A percentile compares a stretch with the other conserved stretches of the same genome.
Conservation (phyloP, 2,797 vertebrate species). For the Cirrhinus molitorella region DNA sequence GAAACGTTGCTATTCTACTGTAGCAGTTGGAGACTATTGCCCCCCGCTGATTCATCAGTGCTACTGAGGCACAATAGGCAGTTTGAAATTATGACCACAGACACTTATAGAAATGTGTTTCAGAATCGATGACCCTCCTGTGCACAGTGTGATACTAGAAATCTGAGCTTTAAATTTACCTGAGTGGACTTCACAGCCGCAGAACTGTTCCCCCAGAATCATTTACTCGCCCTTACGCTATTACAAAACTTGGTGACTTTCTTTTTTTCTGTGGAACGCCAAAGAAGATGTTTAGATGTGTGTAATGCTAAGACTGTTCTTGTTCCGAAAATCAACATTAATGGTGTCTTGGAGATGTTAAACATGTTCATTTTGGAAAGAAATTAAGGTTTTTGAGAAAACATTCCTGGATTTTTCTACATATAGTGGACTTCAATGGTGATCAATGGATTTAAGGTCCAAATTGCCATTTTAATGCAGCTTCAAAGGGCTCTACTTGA, state of each 20-base stretch:
- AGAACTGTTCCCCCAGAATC: not conserved
- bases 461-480: no score
- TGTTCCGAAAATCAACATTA: not conserved
- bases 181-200: not conserved
- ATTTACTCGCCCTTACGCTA: not conserved
- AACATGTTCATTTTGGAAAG: no score
- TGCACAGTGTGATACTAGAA: not conserved
- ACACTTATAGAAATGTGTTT: not conserved
- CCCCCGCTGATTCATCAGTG: conserved; percentile 56
- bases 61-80: not conserved
- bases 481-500: no score
- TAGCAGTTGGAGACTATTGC: conserved; percentile 45
- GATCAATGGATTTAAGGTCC: no score
- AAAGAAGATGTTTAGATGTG: not conserved
- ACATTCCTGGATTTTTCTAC: no score
- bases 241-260: not conserved
- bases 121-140: conserved; percentile 6
- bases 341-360: no score
- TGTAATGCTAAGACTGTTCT: not conserved
- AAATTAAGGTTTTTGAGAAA: no score
- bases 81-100: conserved; percentile 63
- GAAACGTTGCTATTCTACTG: conserved; percentile 53
- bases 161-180: not conserved
- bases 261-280: not conserved
- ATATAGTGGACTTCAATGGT: no score